A percentile compares a stretch with the other conserved stretches of the same genome.
Evolutionary conservation across 2,888 invertebrate genomes (phyloP).

Genomic region (Trimorus sp.): DNA sequence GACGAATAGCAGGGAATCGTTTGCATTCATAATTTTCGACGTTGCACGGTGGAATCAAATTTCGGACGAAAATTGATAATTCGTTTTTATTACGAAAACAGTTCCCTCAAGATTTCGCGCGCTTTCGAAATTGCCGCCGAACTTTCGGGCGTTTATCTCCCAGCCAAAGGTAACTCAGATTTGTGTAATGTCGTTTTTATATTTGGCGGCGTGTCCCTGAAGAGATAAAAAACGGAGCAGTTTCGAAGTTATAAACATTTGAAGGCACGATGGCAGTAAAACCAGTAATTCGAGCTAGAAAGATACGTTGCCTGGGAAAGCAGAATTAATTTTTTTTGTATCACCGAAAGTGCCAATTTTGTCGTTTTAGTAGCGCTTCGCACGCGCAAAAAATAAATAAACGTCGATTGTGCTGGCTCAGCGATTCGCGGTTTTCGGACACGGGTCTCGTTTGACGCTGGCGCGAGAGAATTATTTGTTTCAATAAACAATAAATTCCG

Average conservation of each 20-base stretch:
- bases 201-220: neutral
- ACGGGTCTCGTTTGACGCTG: slow-evolving; percentile 7
- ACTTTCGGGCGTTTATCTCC: neutral
- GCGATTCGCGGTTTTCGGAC: slow-evolving; percentile 37
- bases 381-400: slow-evolving; percentile 48
- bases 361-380: slow-evolving; percentile 19
- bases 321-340: slow-evolving; percentile 46
- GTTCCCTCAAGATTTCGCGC: too few relatives aligned
- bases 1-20: too few relatives aligned
- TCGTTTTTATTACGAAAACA: too few relatives aligned
- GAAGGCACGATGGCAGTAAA: slow-evolving; percentile 18
- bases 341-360: slow-evolving; percentile 33
- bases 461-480: slow-evolving; percentile 35
- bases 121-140: neutral
- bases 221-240: slow-evolving; percentile 11
- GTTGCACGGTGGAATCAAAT: too few relatives aligned
- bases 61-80: too few relatives aligned
- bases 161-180: neutral
- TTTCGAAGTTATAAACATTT: slow-evolving; percentile 8
- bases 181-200: slow-evolving; percentile 1
- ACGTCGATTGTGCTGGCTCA: slow-evolving; percentile 39
- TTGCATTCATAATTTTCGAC: too few relatives aligned
- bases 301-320: slow-evolving; percentile 10
- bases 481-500: slow-evolving; percentile 55
- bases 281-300: slow-evolving; percentile 18